Evolutionary conservation across 2,888 invertebrate genomes (phyloP).

Genomic region (Agrilus mali): DNA sequence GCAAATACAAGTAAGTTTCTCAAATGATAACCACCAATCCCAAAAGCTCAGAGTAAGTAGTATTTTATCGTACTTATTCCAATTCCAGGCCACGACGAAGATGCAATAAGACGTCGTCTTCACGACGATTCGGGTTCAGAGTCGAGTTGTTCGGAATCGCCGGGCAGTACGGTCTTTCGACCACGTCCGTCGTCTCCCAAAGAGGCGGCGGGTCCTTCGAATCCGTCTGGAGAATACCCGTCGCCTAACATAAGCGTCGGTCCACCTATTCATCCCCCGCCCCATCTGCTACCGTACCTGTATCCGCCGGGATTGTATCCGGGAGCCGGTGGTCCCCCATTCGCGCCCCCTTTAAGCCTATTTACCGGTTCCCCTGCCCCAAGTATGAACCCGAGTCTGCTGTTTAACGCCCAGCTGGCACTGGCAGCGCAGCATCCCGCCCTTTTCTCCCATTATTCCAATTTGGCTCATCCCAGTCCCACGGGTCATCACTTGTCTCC

Average conservation of each 20-base stretch:
- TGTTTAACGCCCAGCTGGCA: conserved; percentile 81
- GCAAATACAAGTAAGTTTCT: conserved; percentile 27
- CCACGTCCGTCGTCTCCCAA: conserved; percentile 38
- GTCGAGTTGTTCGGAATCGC: conserved; percentile 58
- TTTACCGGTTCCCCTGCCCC: conserved; percentile 43
- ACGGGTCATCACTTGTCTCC: conserved; percentile 38
- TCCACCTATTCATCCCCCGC: conserved; percentile 84
- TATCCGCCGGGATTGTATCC: conserved; percentile 86
- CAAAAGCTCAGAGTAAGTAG: conserved; percentile 6
- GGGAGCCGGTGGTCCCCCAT: conserved; percentile 43
- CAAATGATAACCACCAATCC: too few relatives aligned
- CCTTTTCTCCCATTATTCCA: conserved; percentile 56
- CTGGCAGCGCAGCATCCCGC: conserved; percentile 79
- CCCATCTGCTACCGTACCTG: conserved; percentile 79
- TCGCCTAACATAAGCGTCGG: conserved; percentile 90
- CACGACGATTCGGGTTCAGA: conserved; percentile 59
- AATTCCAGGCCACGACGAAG: conserved; percentile 48
- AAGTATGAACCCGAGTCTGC: conserved; percentile 66
- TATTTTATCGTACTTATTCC: conserved; percentile 23
- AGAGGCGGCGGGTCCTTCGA: conserved; percentile 31
- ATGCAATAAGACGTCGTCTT: conserved; percentile 37
- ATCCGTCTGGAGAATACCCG: conserved; percentile 50
- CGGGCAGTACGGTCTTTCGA: conserved; percentile 32
- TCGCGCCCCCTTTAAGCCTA: conserved; percentile 57
- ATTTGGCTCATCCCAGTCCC: conserved; percentile 50